Evolutionary conservation across 2,113 vertebrate species (phyloP).

Genomic region (Furnarius figulus): DNA sequence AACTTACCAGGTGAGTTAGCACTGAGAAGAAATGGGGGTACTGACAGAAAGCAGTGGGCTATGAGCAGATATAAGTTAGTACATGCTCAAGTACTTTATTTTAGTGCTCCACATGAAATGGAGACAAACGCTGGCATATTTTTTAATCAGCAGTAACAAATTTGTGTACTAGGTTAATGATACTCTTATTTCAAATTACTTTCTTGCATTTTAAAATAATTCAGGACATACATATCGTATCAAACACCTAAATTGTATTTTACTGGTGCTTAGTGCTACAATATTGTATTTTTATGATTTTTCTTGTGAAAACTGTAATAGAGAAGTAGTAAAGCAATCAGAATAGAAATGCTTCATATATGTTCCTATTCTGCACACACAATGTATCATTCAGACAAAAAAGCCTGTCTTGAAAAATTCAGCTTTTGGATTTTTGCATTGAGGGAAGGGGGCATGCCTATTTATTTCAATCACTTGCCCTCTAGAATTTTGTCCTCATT

Average conservation of each 20-base stretch:
- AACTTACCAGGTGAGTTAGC: conserved; percentile 60
- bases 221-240: neutral
- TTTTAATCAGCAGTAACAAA: neutral
- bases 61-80: neutral
- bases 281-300: neutral
- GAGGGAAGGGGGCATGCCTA: neutral
- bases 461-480: neutral
- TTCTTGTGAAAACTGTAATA: neutral
- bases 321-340: neutral
- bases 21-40: neutral
- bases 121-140: neutral
- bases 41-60: neutral
- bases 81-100: neutral
- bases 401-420: neutral
- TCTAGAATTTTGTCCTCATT: neutral
- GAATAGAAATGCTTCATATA: neutral
- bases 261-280: neutral
- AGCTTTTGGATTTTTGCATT: neutral
- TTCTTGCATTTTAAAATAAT: neutral
- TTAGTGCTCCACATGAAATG: neutral
- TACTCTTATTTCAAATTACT: neutral
- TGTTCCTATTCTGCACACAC: neutral
- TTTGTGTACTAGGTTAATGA: neutral
- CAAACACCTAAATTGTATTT: neutral
- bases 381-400: neutral